Evolutionary conservation across 2,888 invertebrate genomes (phyloP).

Genomic region (Drosophila melanosoma): DNA sequence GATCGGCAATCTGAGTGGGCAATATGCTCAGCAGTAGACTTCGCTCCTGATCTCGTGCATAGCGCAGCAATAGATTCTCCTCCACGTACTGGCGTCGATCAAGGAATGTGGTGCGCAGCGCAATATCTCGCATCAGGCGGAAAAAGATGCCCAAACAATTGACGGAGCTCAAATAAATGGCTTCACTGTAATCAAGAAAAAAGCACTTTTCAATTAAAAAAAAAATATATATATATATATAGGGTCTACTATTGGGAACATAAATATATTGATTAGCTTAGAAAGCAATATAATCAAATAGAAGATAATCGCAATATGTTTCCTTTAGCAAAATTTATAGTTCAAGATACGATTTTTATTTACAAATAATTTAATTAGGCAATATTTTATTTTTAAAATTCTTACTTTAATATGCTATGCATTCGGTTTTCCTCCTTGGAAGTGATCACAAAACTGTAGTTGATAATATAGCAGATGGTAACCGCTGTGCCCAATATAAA

Average conservation of each 20-base stretch:
- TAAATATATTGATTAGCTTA: background rate
- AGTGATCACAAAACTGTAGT: constrained; percentile 86
- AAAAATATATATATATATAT: background rate
- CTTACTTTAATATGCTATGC: constrained; percentile 85
- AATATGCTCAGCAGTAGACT: constrained; percentile 93
- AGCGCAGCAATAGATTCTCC: constrained; percentile 91
- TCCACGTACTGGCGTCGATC: constrained; percentile 94
- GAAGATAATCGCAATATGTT: background rate
- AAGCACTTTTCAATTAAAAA: background rate
- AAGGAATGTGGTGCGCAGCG: constrained; percentile 93
- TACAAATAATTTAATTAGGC: background rate
- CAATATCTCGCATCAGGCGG: constrained; percentile 94
- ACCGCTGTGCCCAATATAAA: constrained; percentile 89
- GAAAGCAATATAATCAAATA: background rate
- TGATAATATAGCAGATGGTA: constrained; percentile 88
- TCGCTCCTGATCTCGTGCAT: constrained; percentile 95
- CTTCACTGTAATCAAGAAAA: constrained; percentile 85
- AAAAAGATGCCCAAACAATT: constrained; percentile 95
- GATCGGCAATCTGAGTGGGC: constrained; percentile 92
- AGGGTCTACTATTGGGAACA: background rate
- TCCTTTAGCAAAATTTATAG: background rate
- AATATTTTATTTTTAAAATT: too few species aligned
- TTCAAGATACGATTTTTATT: background rate
- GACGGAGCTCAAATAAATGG: constrained; percentile 86
- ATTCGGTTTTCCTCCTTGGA: constrained; percentile 80